Evolutionary conservation across 2,888 invertebrate genomes (phyloP).

Genomic region (Drosophila formosana): DNA sequence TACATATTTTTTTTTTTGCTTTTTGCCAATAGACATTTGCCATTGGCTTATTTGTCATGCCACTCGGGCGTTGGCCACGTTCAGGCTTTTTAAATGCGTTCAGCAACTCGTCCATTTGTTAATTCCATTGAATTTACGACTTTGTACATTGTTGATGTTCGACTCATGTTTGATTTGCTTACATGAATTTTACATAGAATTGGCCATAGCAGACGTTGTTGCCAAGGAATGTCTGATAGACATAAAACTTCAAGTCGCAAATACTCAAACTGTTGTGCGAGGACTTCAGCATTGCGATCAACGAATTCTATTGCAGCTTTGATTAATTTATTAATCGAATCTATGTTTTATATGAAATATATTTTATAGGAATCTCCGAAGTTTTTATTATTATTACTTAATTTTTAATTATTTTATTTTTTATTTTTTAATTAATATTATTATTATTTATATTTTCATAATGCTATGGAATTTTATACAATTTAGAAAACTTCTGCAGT

Average conservation of each 20-base stretch:
- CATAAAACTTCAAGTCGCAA: constrained; percentile 4
- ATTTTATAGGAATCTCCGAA: no score
- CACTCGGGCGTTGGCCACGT: constrained; percentile 36
- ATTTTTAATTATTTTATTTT: background rate
- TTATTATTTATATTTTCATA: background rate
- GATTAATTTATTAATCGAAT: background rate
- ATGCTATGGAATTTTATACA: no score
- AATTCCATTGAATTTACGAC: constrained; percentile 61
- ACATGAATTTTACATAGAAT: constrained; percentile 20
- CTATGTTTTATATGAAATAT: background rate
- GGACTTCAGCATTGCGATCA: background rate
- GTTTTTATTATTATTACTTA: background rate
- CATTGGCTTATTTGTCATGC: constrained; percentile 42
- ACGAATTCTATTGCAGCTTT: background rate
- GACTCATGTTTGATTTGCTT: constrained; percentile 33
- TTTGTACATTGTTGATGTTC: constrained; percentile 31
- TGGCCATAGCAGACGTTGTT: constrained; percentile 5
- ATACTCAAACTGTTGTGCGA: constrained; percentile 6
- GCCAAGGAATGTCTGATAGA: constrained; percentile 10
- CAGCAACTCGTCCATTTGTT: constrained; percentile 42
- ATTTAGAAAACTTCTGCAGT: no score
- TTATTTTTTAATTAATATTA: background rate
- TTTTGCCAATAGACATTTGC: constrained; percentile 3
- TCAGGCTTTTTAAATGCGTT: constrained; percentile 69
- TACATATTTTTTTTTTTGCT: constrained; percentile 8